Conservation (phyloP, 23 tunicate genomes). For the Clavelina lepadiformis region DNA sequence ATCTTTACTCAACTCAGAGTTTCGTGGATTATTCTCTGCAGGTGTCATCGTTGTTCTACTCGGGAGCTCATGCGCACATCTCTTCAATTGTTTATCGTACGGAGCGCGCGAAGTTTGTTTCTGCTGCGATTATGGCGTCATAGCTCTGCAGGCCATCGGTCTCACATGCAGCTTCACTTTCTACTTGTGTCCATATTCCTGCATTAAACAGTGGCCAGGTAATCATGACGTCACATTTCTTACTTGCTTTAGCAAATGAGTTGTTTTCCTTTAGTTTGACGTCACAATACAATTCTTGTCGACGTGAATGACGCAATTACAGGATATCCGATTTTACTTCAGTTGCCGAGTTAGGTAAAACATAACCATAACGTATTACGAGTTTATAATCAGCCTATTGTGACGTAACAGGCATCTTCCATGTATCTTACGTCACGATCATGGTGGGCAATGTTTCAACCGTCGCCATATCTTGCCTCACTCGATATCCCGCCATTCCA, state of each 20-base stretch:
- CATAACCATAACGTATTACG: no score
- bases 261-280: no score
- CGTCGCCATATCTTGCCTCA: slow-evolving; percentile 15
- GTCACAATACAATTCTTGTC: no score
- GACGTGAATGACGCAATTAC: no score
- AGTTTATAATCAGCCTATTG: no score
- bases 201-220: no score
- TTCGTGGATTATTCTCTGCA: slow-evolving; percentile 10
- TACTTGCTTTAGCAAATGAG: no score
- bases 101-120: slow-evolving; percentile 81
- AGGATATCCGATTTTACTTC: no score
- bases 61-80: slow-evolving; percentile 74
- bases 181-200: slow-evolving; percentile 42
- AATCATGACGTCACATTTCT: no score
- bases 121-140: slow-evolving; percentile 68
- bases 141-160: slow-evolving; percentile 47
- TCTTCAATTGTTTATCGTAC: slow-evolving; percentile 70
- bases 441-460: slow-evolving; percentile 21
- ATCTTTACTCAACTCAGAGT: background rate
- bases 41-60: slow-evolving; percentile 32
- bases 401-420: slow-evolving; percentile 1
- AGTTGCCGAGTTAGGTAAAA: no score
- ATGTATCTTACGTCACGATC: background rate
- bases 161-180: slow-evolving; percentile 27
- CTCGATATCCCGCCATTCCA: slow-evolving; percentile 29